Conservation (phyloP, 2,797 vertebrate species). For the Pangasius djambal region DNA sequence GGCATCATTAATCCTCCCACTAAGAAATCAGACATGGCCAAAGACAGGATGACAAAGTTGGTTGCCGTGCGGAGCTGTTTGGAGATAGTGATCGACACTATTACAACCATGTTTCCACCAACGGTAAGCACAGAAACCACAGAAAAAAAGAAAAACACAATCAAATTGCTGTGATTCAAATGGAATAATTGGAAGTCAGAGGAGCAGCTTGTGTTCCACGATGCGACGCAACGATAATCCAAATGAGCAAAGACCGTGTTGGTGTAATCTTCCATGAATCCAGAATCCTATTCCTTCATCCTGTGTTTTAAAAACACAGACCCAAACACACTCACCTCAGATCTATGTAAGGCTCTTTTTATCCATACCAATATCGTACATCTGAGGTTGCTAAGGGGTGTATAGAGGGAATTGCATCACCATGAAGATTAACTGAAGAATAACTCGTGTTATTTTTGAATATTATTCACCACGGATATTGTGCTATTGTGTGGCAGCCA, state of each 20-base stretch:
- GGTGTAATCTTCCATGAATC: not conserved
- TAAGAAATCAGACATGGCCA: conserved; percentile 35
- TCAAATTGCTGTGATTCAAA: not conserved
- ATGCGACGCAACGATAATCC: not conserved
- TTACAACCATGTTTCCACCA: conserved; percentile 40
- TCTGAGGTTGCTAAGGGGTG: not conserved
- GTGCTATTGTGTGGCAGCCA: not conserved
- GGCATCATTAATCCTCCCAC: conserved; percentile 37
- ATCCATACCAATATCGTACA: not conserved
- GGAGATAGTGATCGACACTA: conserved; percentile 24
- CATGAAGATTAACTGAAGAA: not conserved
- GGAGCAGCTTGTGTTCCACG: not conserved
- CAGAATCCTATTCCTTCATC: not conserved
- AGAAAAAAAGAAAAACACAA: not conserved
- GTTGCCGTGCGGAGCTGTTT: conserved; percentile 26
- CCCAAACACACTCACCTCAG: not conserved
- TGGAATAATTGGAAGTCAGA: not conserved
- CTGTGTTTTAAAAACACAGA: not conserved
- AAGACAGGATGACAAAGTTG: conserved; percentile 42
- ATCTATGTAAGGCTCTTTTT: not conserved
- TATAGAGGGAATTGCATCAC: not conserved
- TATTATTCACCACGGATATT: not conserved
- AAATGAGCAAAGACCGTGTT: not conserved
- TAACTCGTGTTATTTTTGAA: not conserved
- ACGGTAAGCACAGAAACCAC: conserved; percentile 24